Conservation (phyloP, 2,797 vertebrate genomes). For the Syngnathus rostellatus region DNA sequence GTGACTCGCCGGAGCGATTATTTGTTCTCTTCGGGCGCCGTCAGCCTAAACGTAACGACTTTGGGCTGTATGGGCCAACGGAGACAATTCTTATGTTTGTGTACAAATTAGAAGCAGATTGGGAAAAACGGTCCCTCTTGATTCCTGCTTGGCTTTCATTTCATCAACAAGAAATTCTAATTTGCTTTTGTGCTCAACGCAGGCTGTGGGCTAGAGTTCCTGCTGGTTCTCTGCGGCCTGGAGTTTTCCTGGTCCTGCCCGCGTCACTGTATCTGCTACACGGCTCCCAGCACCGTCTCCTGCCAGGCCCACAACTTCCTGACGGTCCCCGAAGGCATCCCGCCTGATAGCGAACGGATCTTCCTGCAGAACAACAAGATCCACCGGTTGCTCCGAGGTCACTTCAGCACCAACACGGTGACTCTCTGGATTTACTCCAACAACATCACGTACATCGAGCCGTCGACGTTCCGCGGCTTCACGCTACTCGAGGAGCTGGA, state of each 20-base stretch:
- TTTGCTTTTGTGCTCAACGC: slow-evolving; percentile 24
- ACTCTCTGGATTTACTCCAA: slow-evolving; percentile 98
- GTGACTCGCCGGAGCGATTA: slow-evolving; percentile 39
- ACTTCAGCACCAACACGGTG: slow-evolving; percentile 87
- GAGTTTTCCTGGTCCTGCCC: slow-evolving; percentile 83
- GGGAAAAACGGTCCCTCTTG: not conserved
- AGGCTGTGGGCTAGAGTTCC: slow-evolving; percentile 88
- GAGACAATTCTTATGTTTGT: slow-evolving; percentile 18
- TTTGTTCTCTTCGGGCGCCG: slow-evolving; percentile 32
- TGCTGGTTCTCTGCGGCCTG: slow-evolving; percentile 87
- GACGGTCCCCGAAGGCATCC: slow-evolving; percentile 89
- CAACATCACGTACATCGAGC: slow-evolving; percentile 94
- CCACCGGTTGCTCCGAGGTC: slow-evolving; percentile 80
- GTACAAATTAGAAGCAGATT: not conserved
- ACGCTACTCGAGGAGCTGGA: slow-evolving; percentile 90
- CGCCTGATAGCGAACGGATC: slow-evolving; percentile 88
- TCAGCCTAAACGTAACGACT: slow-evolving; percentile 24
- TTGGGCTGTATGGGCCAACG: slow-evolving; percentile 20
- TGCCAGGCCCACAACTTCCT: slow-evolving; percentile 97
- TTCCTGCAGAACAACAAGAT: slow-evolving; percentile 98
- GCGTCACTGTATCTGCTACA: slow-evolving; percentile 93
- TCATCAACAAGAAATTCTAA: not conserved
- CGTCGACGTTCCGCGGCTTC: slow-evolving; percentile 88
- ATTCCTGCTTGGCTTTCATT: not conserved
- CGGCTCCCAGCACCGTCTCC: slow-evolving; percentile 90